A percentile compares a stretch with the other conserved stretches of the same genome.
Evolutionary conservation across 2,888 invertebrate genomes (phyloP).

Genomic region (Lacanobia wlatinum): DNA sequence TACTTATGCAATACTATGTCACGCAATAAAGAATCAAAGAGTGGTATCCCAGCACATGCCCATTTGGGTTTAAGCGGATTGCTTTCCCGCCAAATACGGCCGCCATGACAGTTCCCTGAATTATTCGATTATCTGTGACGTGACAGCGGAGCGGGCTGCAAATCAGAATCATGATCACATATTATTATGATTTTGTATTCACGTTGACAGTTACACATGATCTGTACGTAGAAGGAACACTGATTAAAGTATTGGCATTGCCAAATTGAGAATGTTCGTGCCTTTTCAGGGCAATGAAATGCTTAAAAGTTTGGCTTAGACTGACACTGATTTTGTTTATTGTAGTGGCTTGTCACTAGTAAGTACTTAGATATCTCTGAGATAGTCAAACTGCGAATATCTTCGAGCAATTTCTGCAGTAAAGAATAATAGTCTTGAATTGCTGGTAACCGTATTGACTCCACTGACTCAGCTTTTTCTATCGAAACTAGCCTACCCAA

Average conservation of each 20-base stretch:
- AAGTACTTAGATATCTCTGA: neutral
- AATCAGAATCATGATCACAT: constrained; percentile 75
- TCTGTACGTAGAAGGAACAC: constrained; percentile 71
- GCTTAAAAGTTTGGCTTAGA: constrained; percentile 48
- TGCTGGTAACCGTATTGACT: neutral
- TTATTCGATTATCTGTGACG: constrained; percentile 88
- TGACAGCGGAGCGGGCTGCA: constrained; percentile 69
- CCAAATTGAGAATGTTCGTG: constrained; percentile 77
- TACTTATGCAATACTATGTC: constrained; percentile 76
- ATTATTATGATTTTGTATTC: constrained; percentile 77
- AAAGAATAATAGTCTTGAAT: neutral
- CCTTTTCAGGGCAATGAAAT: constrained; percentile 68
- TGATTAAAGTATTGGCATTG: constrained; percentile 83
- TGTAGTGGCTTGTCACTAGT: constrained; percentile 35
- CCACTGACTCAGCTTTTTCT: neutral
- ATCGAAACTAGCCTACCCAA: neutral
- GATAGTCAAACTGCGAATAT: neutral
- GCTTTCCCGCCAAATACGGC: constrained; percentile 90
- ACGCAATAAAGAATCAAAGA: constrained; percentile 86
- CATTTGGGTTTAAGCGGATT: constrained; percentile 88
- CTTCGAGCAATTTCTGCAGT: neutral
- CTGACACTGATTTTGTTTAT: constrained; percentile 63
- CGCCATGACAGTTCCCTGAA: constrained; percentile 88
- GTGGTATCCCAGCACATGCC: constrained; percentile 81
- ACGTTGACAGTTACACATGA: constrained; percentile 62